Percentiles rank a stretch among this genome's conserved stretches.
These are phyloP conservation scores for Peromyscus polionotus DNA, from an alignment of 2,113 vertebrate genomes.

Conservation along the genomic window DNA sequence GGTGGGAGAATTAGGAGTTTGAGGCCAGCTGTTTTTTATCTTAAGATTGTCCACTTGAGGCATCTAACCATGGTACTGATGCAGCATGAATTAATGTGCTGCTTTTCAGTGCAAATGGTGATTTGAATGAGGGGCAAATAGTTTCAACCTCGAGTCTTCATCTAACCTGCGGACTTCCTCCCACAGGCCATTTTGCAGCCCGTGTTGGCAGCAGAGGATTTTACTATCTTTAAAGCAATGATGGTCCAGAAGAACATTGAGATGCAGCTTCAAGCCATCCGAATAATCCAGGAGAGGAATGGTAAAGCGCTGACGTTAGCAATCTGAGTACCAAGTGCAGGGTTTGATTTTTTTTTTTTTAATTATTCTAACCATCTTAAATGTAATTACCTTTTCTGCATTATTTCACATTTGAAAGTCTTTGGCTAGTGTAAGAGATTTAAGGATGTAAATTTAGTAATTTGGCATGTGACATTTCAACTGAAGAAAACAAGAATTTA, in stretches of 20 bases:
- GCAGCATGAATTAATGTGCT: neutral
- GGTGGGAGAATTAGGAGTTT: neutral
- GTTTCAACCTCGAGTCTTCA: slow-evolving; percentile 41
- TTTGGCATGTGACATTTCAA: neutral
- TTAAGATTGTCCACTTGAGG: slow-evolving; percentile 29
- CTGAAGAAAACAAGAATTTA: slow-evolving; percentile 18
- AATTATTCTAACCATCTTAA: neutral
- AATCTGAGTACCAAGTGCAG: slow-evolving; percentile 33
- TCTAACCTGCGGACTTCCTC: slow-evolving; percentile 66
- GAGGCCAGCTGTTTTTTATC: neutral
- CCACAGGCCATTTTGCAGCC: slow-evolving; percentile 94
- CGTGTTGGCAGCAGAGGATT: slow-evolving; percentile 96
- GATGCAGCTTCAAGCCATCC: slow-evolving; percentile 97
- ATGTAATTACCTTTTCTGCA: slow-evolving; percentile 23
- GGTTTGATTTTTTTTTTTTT: neutral
- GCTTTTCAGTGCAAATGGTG: neutral
- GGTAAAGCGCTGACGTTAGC: slow-evolving; percentile 87
- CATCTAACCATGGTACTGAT: neutral
- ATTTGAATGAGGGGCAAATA: neutral
- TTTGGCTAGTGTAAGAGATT: neutral
- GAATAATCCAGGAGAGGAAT: slow-evolving; percentile 96
- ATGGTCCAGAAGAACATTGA: slow-evolving; percentile 99
- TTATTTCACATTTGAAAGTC: slow-evolving; percentile 62
- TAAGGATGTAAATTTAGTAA: neutral
- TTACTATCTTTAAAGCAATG: slow-evolving; percentile 96